phyloP scores from a whole-genome alignment of 2,113 vertebrate genomes.

The Ceyx melanurus region DNA sequence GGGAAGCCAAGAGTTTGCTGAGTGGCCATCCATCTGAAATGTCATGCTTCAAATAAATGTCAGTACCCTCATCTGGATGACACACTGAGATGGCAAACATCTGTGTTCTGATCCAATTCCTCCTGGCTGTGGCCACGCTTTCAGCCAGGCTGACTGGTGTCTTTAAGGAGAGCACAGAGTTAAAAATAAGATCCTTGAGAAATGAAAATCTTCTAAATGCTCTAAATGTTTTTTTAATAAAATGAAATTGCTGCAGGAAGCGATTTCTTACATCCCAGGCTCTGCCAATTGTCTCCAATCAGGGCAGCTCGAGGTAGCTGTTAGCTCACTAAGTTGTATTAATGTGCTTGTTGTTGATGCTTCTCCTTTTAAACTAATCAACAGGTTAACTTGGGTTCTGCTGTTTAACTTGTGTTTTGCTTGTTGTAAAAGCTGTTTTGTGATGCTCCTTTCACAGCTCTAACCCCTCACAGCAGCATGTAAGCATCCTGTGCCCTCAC shows the following conservation, averaged over 20 bases:
- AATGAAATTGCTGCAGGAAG: slow-evolving; percentile 58
- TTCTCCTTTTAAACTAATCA: slow-evolving; percentile 11
- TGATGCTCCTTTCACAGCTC: background rate
- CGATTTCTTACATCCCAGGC: slow-evolving; percentile 50
- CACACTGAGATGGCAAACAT: background rate
- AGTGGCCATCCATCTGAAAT: background rate
- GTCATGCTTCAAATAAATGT: background rate
- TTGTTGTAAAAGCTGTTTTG: background rate
- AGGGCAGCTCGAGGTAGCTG: slow-evolving; percentile 8
- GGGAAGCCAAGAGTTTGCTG: background rate
- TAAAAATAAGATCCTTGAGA: slow-evolving; percentile 39
- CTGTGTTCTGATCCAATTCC: background rate
- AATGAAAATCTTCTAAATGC: slow-evolving; percentile 36
- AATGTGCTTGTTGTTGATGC: slow-evolving; percentile 34
- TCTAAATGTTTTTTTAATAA: slow-evolving; percentile 59
- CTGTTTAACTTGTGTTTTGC: background rate
- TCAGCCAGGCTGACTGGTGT: background rate
- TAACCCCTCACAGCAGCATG: background rate
- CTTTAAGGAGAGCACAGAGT: slow-evolving; percentile 10
- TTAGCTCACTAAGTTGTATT: slow-evolving; percentile 54
- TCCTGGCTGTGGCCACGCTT: background rate
- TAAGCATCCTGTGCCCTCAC: background rate
- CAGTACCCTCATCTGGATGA: background rate
- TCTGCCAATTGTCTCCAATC: slow-evolving; percentile 53
- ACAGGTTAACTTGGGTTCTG: background rate